These are phyloP conservation scores for Sebastes vulpes DNA, from an alignment of 2,797 vertebrate genomes.

Conservation along the genomic window DNA sequence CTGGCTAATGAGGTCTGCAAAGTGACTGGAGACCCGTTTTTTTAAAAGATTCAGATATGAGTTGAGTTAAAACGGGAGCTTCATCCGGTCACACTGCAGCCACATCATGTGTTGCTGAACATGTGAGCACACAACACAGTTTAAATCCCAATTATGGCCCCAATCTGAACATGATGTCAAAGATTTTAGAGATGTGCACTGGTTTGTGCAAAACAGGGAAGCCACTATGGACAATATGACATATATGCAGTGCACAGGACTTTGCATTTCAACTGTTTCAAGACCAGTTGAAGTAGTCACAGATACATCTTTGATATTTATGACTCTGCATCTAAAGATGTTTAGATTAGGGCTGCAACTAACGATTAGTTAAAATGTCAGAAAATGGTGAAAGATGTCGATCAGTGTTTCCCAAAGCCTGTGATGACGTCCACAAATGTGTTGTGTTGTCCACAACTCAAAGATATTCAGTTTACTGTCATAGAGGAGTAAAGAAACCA, in stretches of 20 bases:
- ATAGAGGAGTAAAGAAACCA: too few relatives aligned
- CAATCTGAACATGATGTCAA: background rate
- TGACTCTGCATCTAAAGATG: background rate
- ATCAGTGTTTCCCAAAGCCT: too few relatives aligned
- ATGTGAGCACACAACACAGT: background rate
- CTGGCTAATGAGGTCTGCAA: conserved; percentile 57
- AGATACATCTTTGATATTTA: background rate
- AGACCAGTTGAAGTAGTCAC: background rate
- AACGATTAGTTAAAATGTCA: too few relatives aligned
- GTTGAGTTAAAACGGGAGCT: conserved; percentile 23
- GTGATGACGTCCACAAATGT: too few relatives aligned
- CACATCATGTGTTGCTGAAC: background rate
- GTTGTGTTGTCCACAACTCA: too few relatives aligned
- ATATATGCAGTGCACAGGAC: background rate
- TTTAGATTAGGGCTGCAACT: too few relatives aligned
- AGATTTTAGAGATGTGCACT: background rate
- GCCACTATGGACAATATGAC: background rate
- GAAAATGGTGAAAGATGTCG: too few relatives aligned
- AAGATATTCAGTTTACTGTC: too few relatives aligned
- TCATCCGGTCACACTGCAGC: conserved; percentile 11
- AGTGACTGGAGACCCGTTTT: conserved; percentile 25
- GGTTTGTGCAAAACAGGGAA: background rate
- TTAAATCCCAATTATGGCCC: conserved; percentile 12
- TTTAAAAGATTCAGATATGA: conserved; percentile 26
- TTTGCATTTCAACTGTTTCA: conserved; percentile 24